A percentile compares a stretch with the other conserved stretches of the same genome.
Evolutionary conservation across 2,888 invertebrate species (phyloP).

Genomic region (Nasonia oneida): DNA sequence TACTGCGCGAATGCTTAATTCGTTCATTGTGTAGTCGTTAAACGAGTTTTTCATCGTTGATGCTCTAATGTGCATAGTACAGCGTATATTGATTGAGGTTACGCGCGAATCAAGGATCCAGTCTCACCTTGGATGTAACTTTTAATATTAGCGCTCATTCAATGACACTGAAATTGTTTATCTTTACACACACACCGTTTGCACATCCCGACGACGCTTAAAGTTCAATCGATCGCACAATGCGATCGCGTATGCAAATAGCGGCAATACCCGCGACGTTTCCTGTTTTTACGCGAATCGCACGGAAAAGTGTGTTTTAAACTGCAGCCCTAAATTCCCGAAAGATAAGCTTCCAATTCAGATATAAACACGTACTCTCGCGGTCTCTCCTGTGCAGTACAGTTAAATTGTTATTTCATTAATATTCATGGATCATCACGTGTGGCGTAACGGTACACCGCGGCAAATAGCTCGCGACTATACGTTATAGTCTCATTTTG

Average conservation of each 20-base stretch:
- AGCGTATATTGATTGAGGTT: not conserved
- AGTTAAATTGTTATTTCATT: conserved; percentile 35
- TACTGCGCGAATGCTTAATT: not conserved
- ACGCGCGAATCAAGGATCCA: not conserved
- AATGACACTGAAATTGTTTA: not conserved
- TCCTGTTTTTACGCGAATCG: not conserved
- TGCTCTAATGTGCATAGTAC: no score
- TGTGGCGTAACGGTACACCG: conserved; percentile 24
- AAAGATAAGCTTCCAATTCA: conserved; percentile 16
- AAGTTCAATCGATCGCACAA: not conserved
- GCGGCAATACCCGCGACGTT: not conserved
- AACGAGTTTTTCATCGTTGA: not conserved
- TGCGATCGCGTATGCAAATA: not conserved
- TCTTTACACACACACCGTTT: not conserved
- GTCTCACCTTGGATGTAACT: not conserved
- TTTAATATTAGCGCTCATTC: not conserved
- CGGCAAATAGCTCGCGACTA: conserved; percentile 22
- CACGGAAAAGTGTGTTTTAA: not conserved
- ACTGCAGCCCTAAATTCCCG: not conserved
- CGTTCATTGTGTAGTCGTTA: not conserved
- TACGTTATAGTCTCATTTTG: not conserved
- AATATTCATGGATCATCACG: conserved; percentile 37
- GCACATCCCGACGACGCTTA: not conserved
- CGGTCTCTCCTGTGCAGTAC: not conserved
- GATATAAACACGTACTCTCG: not conserved